Percentiles rank a stretch among this genome's conserved stretches.
These are phyloP conservation scores for Folsomia manolachei DNA, from an alignment of 2,888 invertebrate species.

Conservation along the genomic window DNA sequence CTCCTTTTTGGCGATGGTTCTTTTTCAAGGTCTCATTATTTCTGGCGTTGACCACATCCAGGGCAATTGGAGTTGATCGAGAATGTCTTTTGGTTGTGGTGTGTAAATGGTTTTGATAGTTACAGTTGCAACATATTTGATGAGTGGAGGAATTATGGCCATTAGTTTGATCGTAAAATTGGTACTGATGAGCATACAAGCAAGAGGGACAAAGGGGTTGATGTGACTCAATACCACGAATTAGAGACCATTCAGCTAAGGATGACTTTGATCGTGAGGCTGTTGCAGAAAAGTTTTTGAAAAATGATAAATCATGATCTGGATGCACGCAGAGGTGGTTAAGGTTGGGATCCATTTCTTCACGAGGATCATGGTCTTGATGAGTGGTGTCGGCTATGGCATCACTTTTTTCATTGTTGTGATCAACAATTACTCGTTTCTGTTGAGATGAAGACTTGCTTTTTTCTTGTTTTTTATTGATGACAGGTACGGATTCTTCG, in stretches of 20 bases:
- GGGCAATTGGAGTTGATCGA: slow-evolving; percentile 30
- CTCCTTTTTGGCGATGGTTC: neutral
- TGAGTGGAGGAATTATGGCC: neutral
- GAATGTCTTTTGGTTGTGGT: slow-evolving; percentile 9
- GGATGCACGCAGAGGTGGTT: slow-evolving; percentile 23
- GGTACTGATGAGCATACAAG: neutral
- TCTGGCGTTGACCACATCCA: slow-evolving; percentile 22
- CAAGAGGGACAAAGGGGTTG: neutral
- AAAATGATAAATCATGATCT: slow-evolving; percentile 31
- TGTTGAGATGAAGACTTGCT: too few species aligned
- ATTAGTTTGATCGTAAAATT: neutral
- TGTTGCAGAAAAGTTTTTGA: slow-evolving; percentile 32
- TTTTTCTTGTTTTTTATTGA: too few species aligned
- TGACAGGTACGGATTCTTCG: too few species aligned
- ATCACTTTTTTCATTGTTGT: too few species aligned
- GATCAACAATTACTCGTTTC: too few species aligned
- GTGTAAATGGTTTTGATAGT: too few species aligned
- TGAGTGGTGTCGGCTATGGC: too few species aligned
- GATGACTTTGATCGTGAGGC: slow-evolving; percentile 30
- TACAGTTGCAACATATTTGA: neutral
- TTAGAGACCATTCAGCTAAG: neutral
- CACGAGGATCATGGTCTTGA: neutral
- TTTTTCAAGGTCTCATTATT: neutral
- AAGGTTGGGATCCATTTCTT: neutral
- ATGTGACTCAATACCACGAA: neutral